phyloP scores from a whole-genome alignment of 1,140 invertebrate genomes.

The Calephelis virginiensis region DNA sequence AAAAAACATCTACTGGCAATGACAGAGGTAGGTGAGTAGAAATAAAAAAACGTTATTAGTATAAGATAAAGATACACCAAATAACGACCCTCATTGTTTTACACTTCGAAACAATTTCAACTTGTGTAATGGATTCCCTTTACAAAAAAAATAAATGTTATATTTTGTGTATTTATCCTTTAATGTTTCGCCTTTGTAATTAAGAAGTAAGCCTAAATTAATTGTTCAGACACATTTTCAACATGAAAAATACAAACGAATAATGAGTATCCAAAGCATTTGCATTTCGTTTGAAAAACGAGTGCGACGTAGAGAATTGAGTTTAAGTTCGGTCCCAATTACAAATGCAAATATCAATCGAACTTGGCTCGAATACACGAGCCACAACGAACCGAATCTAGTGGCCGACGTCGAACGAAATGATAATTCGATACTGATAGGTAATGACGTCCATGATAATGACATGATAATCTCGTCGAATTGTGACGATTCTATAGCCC shows the following conservation, averaged over 20 bases:
- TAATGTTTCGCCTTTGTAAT: background rate
- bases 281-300: conserved; percentile 13
- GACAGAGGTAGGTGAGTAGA: too few relatives aligned
- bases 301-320: background rate
- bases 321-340: conserved; percentile 13
- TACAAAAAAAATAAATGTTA: background rate
- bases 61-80: too few relatives aligned
- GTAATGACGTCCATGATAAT: too few relatives aligned
- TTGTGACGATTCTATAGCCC: too few relatives aligned
- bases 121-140: background rate
- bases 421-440: conserved; percentile 6
- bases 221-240: background rate
- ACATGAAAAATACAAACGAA: conserved; percentile 1
- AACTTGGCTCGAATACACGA: conserved; percentile 2
- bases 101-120: background rate
- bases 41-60: too few relatives aligned
- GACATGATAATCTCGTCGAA: too few relatives aligned
- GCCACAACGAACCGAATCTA: conserved; percentile 8
- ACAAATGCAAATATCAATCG: conserved; percentile 15
- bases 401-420: background rate
- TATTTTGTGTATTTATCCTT: background rate
- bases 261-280: conserved; percentile 11
- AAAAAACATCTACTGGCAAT: too few relatives aligned
- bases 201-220: background rate
- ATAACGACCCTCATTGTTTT: too few relatives aligned